Percentiles rank a stretch among this genome's conserved stretches.
Conservation (phyloP, 2,797 vertebrate species). For the Ctenochaetus hawaiiensis region DNA sequence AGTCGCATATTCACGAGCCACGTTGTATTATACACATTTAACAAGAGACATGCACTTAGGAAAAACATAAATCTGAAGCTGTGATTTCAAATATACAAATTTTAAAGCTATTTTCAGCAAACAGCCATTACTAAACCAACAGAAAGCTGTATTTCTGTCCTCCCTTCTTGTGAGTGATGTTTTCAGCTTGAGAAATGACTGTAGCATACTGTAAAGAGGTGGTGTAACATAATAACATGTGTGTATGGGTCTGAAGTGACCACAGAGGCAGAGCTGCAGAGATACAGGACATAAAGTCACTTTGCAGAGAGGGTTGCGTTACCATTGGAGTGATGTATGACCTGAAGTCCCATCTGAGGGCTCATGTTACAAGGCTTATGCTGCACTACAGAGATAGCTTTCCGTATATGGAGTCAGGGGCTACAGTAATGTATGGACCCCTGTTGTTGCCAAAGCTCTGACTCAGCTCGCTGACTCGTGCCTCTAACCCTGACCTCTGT, state of each 20-base stretch:
- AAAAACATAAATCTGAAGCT: slow-evolving; percentile 24
- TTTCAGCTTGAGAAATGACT: slow-evolving; percentile 63
- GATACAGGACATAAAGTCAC: slow-evolving; percentile 78
- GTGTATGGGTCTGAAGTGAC: slow-evolving; percentile 64
- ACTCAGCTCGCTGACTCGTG: slow-evolving; percentile 78
- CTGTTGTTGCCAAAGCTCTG: slow-evolving; percentile 79
- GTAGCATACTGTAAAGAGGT: slow-evolving; percentile 60
- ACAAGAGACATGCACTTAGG: slow-evolving; percentile 24
- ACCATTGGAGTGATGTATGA: slow-evolving; percentile 82
- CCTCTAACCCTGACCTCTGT: slow-evolving; percentile 76
- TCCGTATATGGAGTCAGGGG: slow-evolving; percentile 80
- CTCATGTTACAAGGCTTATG: slow-evolving; percentile 84
- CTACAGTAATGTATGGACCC: slow-evolving; percentile 81
- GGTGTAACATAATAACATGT: slow-evolving; percentile 78
- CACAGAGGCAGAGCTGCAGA: slow-evolving; percentile 75
- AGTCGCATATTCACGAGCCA: slow-evolving; percentile 34
- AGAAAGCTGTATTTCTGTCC: slow-evolving; percentile 18
- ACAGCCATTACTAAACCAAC: slow-evolving; percentile 40
- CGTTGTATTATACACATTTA: slow-evolving; percentile 10
- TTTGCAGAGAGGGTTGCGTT: slow-evolving; percentile 80
- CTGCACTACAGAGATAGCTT: slow-evolving; percentile 79
- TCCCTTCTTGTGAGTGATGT: slow-evolving; percentile 36
- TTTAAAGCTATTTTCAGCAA: slow-evolving; percentile 41
- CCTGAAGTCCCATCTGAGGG: slow-evolving; percentile 80
- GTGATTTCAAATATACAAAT: slow-evolving; percentile 14